Percentiles rank a stretch among this genome's conserved stretches.
Evolutionary conservation across 2,888 invertebrate genomes (phyloP).

Genomic region (Elmis aenea): DNA sequence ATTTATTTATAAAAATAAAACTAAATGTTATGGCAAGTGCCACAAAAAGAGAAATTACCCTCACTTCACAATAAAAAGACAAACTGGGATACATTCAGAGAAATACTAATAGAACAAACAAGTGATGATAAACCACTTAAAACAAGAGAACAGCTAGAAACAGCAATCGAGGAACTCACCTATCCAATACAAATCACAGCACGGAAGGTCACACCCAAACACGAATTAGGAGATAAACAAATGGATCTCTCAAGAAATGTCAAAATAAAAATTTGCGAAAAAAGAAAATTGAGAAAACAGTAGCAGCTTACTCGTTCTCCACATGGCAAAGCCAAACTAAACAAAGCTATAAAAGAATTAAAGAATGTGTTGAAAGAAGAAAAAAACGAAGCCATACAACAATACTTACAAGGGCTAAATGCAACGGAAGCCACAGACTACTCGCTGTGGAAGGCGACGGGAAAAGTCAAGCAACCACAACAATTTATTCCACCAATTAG

Average conservation of each 20-base stretch:
- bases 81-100: not conserved
- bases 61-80: not conserved
- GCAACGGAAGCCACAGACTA: no score
- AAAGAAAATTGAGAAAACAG: conserved; percentile 4
- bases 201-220: not conserved
- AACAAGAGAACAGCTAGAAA: not conserved
- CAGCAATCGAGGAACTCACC: conserved; percentile 1
- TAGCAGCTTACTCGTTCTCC: conserved; percentile 3
- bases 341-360: conserved; percentile 2
- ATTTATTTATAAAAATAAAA: no score
- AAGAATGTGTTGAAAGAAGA: conserved; percentile 1
- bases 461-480: no score
- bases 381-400: no score
- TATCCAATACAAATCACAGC: conserved; percentile 3
- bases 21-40: no score
- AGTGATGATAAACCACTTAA: not conserved
- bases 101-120: not conserved
- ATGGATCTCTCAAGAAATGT: conserved; percentile 1
- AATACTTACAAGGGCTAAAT: no score
- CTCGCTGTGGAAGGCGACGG: no score
- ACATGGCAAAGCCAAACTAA: conserved; percentile 3
- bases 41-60: conserved; percentile 2
- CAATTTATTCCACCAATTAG: no score
- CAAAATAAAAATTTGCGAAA: not conserved
- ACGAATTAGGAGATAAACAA: not conserved